A percentile compares a stretch with the other conserved stretches of the same genome.
Evolutionary conservation across 1,140 invertebrate species (phyloP).

Genomic region (Ganaspis sp.): DNA sequence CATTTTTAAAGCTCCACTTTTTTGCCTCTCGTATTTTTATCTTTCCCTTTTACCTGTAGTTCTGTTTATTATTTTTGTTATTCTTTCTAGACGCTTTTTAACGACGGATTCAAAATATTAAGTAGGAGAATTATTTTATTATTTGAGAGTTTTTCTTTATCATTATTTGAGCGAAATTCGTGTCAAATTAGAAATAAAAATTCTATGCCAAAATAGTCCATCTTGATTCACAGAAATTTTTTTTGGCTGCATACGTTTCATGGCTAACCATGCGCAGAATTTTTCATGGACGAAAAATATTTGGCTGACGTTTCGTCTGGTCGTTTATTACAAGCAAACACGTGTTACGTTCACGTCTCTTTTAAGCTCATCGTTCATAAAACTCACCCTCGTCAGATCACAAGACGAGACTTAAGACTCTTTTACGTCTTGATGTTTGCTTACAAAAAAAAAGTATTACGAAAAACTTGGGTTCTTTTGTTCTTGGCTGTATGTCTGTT

Average conservation of each 20-base stretch:
- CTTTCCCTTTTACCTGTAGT: not conserved
- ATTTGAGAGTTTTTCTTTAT: no score
- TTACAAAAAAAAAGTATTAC: not conserved
- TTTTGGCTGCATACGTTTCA: conserved; percentile 40
- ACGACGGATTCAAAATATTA: no score
- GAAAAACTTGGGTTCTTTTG: no score
- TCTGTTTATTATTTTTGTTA: not conserved
- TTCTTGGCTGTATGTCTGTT: no score
- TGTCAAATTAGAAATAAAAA: no score
- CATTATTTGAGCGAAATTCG: no score
- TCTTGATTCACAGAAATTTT: no score
- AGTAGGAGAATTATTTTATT: no score
- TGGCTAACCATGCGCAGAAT: conserved; percentile 25
- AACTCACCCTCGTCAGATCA: conserved; percentile 22
- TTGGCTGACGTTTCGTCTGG: conserved; percentile 23
- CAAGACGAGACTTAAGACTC: conserved; percentile 1
- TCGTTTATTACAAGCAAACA: conserved; percentile 20
- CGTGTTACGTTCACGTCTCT: conserved; percentile 23
- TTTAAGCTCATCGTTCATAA: conserved; percentile 29
- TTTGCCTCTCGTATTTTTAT: not conserved
- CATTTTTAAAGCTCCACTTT: no score
- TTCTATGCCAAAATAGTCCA: no score
- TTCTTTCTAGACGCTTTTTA: no score
- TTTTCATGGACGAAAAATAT: conserved; percentile 2
- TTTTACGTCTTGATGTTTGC: not conserved